Conservation (phyloP, 2,888 invertebrate species). For the Andrena bicolor region DNA sequence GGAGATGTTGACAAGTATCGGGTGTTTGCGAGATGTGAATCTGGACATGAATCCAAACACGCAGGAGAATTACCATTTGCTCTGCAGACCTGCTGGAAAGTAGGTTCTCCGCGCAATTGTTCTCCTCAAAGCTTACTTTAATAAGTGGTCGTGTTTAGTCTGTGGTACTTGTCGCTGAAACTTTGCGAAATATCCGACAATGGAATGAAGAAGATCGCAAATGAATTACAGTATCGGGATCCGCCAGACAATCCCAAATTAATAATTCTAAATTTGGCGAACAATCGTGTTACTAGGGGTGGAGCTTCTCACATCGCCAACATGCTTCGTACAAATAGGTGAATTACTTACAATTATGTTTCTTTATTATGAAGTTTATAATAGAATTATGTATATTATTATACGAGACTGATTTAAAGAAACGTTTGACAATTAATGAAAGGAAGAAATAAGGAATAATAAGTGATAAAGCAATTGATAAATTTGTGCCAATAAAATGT, state of each 20-base stretch:
- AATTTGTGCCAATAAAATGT: too few relatives aligned
- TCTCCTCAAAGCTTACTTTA: neutral
- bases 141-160: constrained; percentile 39
- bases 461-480: too few relatives aligned
- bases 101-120: neutral
- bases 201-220: constrained; percentile 75
- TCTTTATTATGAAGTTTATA: too few relatives aligned
- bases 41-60: constrained; percentile 82
- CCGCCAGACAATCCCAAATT: constrained; percentile 70
- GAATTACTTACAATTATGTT: neutral
- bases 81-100: constrained; percentile 74
- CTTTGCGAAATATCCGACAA: constrained; percentile 80
- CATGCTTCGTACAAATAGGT: constrained; percentile 80
- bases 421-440: too few relatives aligned
- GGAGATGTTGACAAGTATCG: constrained; percentile 69
- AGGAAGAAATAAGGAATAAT: too few relatives aligned
- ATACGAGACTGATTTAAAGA: too few relatives aligned
- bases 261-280: constrained; percentile 80
- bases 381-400: neutral
- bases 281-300: constrained; percentile 81
- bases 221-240: constrained; percentile 72
- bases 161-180: constrained; percentile 78
- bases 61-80: constrained; percentile 79
- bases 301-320: constrained; percentile 78
- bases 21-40: constrained; percentile 78